phyloP scores from a whole-genome alignment of 2,888 invertebrate genomes.

The Tetranychus piercei region DNA sequence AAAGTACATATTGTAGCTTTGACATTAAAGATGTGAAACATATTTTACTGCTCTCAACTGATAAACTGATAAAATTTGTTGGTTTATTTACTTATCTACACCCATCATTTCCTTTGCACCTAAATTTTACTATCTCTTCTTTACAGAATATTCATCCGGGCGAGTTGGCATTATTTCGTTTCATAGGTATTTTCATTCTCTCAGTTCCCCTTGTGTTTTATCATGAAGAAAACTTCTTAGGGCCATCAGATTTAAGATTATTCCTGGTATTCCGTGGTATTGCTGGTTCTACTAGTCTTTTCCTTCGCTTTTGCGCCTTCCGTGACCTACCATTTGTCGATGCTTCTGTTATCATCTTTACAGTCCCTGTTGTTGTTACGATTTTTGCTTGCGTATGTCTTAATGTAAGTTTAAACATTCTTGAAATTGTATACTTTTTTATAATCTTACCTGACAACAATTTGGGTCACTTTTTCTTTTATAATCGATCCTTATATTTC shows the following conservation, averaged over 20 bases:
- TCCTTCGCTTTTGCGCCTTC: constrained; percentile 78
- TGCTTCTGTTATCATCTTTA: constrained; percentile 74
- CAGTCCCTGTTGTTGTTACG: constrained; percentile 76
- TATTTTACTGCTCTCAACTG: too few relatives aligned
- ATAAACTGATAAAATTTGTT: too few relatives aligned
- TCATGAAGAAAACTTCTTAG: constrained; percentile 55
- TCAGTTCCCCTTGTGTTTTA: constrained; percentile 67
- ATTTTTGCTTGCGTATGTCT: constrained; percentile 46
- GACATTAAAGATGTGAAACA: too few relatives aligned
- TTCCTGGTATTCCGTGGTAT: constrained; percentile 60
- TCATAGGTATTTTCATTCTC: constrained; percentile 67
- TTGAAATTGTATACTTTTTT: neutral
- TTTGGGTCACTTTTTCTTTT: neutral
- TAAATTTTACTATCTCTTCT: neutral
- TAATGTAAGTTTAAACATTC: constrained; percentile 34
- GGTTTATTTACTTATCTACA: too few relatives aligned
- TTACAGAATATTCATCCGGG: constrained; percentile 49
- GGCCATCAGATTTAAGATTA: constrained; percentile 52
- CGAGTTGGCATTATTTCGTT: constrained; percentile 68
- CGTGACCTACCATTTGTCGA: constrained; percentile 76
- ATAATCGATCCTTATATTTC: neutral
- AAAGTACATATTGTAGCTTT: too few relatives aligned
- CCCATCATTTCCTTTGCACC: too few relatives aligned
- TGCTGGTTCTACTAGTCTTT: constrained; percentile 67
- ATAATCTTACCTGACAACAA: neutral